Conservation (phyloP, 2,113 vertebrate species). For the Nannobrachium achirus region DNA sequence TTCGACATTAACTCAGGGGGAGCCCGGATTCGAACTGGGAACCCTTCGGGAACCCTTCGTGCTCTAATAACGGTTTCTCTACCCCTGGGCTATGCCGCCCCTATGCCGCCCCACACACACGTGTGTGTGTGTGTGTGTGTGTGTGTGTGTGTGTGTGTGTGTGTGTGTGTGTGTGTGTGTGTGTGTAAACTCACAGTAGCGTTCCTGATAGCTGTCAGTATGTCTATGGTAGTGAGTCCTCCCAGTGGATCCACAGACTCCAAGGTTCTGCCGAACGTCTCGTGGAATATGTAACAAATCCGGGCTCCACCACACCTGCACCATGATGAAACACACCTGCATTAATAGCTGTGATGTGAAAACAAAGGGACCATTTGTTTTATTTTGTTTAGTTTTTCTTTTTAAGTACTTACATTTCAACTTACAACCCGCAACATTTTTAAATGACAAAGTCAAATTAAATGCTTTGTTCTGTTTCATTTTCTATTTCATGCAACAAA, state of each 20-base stretch:
- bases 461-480: slow-evolving; percentile 44
- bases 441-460: slow-evolving; percentile 59
- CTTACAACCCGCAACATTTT: slow-evolving; percentile 52
- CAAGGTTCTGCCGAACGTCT: slow-evolving; percentile 96
- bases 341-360: slow-evolving; percentile 51
- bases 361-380: slow-evolving; percentile 25
- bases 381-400: slow-evolving; percentile 40
- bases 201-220: slow-evolving; percentile 97
- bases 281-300: slow-evolving; percentile 99
- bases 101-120: no score
- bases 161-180: no score
- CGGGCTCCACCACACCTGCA: slow-evolving; percentile 95
- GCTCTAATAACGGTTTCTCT: no score
- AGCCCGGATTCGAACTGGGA: no score
- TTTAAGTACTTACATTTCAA: slow-evolving; percentile 57
- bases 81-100: no score
- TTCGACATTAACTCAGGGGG: no score
- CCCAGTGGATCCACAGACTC: slow-evolving; percentile 97
- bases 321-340: slow-evolving; percentile 42
- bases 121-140: no score
- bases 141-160: no score
- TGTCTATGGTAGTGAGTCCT: slow-evolving; percentile 96
- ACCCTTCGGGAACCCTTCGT: no score
- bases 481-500: slow-evolving; percentile 23
- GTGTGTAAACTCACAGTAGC: slow-evolving; percentile 87